These are phyloP conservation scores for Knipowitschia caucasica DNA, from an alignment of 2,797 vertebrate species.

Conservation along the genomic window DNA sequence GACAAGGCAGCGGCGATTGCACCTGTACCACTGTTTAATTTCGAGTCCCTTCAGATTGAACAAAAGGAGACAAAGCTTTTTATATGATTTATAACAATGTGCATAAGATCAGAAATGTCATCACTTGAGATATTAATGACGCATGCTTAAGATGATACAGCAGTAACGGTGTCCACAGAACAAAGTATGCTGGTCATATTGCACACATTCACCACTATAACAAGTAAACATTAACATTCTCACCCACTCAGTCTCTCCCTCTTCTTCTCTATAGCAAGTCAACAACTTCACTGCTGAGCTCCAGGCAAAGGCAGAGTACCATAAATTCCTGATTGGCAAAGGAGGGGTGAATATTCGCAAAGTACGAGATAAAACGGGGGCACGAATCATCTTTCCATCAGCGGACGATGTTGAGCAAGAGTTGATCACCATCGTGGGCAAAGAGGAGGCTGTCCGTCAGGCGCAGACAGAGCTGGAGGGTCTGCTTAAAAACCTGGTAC, in stretches of 20 bases:
- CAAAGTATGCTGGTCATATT: too few relatives aligned
- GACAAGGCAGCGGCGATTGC: too few relatives aligned
- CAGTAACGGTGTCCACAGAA: too few relatives aligned
- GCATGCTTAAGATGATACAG: too few relatives aligned
- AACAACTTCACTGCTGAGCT: constrained; percentile 79
- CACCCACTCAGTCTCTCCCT: not conserved
- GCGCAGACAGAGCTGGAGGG: constrained; percentile 77
- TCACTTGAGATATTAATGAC: too few relatives aligned
- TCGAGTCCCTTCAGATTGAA: too few relatives aligned
- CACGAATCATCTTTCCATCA: constrained; percentile 78
- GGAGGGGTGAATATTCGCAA: constrained; percentile 79
- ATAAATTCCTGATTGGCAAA: constrained; percentile 80
- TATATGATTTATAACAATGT: too few relatives aligned
- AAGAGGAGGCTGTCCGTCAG: constrained; percentile 74
- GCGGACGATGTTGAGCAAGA: constrained; percentile 78
- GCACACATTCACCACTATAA: not conserved
- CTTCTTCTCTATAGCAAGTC: constrained; percentile 65
- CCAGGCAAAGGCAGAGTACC: constrained; percentile 79
- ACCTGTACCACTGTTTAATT: too few relatives aligned
- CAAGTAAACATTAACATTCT: not conserved
- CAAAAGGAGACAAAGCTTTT: too few relatives aligned
- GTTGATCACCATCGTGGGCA: constrained; percentile 80
- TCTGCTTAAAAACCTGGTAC: constrained; percentile 81
- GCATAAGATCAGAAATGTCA: too few relatives aligned
- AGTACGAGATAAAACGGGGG: constrained; percentile 76